Evolutionary conservation across 2,113 vertebrate genomes (phyloP).

Genomic region (Mesembrinibis cayennensis): DNA sequence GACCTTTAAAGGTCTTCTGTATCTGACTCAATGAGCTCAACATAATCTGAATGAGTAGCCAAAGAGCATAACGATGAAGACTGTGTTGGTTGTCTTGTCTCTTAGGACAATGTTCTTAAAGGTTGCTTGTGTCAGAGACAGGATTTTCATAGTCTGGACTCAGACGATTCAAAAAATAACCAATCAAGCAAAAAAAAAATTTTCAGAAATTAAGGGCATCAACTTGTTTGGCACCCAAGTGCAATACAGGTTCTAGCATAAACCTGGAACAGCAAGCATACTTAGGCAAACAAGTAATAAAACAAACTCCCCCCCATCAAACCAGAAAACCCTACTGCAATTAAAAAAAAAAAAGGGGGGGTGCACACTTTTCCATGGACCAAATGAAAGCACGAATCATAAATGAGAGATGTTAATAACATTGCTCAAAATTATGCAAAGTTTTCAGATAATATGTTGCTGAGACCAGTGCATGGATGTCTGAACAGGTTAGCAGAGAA

Average conservation of each 20-base stretch:
- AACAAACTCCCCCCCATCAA: fast-evolving
- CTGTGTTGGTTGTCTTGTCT: not conserved
- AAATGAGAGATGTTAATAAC: not conserved
- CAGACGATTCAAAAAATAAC: not conserved
- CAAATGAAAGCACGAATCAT: not conserved
- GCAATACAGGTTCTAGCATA: not conserved
- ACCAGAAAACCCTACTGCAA: fast-evolving
- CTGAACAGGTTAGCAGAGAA: not conserved
- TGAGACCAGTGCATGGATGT: not conserved
- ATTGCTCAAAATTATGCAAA: not conserved
- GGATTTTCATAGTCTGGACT: not conserved
- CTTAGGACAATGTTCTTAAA: not conserved
- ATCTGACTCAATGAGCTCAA: not conserved
- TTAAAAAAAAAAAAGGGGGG: fast-evolving
- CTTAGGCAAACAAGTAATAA: not conserved
- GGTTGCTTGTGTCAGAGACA: not conserved
- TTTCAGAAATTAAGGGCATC: not conserved
- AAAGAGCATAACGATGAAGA: not conserved
- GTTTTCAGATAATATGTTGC: not conserved
- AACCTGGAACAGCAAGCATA: not conserved
- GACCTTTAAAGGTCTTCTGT: not conserved
- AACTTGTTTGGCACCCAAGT: not conserved
- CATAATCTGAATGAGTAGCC: not conserved
- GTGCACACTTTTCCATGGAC: fast-evolving
- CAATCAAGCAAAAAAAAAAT: fast-evolving